A percentile compares a stretch with the other conserved stretches of the same genome.
These are phyloP conservation scores for Centropus unirufus DNA, from an alignment of 2,113 vertebrate species.

Conservation along the genomic window DNA sequence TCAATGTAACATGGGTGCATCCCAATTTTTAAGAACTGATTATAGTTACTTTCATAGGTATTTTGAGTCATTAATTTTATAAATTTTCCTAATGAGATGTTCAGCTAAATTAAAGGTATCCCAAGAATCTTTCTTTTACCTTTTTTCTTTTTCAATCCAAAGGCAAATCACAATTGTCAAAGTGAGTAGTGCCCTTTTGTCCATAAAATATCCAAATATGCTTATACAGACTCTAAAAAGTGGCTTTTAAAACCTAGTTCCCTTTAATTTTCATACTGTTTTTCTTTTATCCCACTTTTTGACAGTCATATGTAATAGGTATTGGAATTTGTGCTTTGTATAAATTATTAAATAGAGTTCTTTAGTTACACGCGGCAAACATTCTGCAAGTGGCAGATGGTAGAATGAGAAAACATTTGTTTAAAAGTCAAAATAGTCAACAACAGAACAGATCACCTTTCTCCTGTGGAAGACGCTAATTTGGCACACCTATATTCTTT, in stretches of 20 bases:
- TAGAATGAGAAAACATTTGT: conserved; percentile 19
- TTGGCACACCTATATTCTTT: not conserved
- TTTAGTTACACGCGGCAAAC: not conserved
- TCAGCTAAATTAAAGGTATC: not conserved
- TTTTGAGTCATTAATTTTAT: not conserved
- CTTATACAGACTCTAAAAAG: not conserved
- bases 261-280: not conserved
- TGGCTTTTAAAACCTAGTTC: not conserved
- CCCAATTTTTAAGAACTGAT: not conserved
- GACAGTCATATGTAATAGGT: not conserved
- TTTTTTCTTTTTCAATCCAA: not conserved
- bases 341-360: conserved; percentile 25
- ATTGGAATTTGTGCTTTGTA: not conserved
- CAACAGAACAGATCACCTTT: conserved; percentile 7
- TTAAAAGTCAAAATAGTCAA: conserved; percentile 16
- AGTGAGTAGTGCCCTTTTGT: not conserved
- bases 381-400: not conserved
- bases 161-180: not conserved
- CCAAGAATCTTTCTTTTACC: not conserved
- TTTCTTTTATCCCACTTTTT: not conserved
- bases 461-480: not conserved
- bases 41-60: not conserved
- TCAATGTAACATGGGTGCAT: not conserved
- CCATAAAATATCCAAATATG: not conserved
- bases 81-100: not conserved